Conservation (phyloP, 2,113 vertebrate genomes). For the Tetrao urogallus region DNA sequence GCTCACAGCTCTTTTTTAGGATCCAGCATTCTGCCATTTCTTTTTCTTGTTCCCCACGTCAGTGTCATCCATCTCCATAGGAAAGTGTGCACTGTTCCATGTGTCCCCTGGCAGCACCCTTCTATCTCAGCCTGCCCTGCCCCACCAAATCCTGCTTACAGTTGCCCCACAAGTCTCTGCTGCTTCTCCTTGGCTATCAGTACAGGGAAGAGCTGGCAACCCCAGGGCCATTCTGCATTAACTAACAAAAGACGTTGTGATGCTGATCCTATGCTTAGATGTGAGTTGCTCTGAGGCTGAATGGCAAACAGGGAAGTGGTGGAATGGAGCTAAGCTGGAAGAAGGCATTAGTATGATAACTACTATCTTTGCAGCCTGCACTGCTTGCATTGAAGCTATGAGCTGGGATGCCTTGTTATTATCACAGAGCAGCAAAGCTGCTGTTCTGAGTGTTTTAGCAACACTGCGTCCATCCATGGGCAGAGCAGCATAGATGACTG, state of each 20-base stretch:
- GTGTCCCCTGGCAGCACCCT: constrained; percentile 17
- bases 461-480: fast-evolving
- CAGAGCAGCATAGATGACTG: background rate
- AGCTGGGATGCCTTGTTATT: background rate
- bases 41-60: background rate
- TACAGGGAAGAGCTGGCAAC: background rate
- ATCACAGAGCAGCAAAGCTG: background rate
- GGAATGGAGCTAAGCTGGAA: background rate
- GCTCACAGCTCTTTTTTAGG: constrained; percentile 42
- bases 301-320: background rate
- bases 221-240: background rate
- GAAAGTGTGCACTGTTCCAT: background rate
- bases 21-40: background rate
- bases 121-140: background rate
- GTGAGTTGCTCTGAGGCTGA: background rate
- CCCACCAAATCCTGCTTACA: background rate
- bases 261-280: background rate
- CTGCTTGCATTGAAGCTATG: background rate
- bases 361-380: background rate
- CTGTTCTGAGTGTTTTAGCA: background rate
- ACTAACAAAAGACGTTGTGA: background rate
- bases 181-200: background rate
- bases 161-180: background rate
- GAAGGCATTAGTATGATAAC: background rate
- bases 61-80: background rate